Percentiles rank a stretch among this genome's conserved stretches.
Conservation (phyloP, 2,113 vertebrate genomes). For the Euleptes europaea region DNA sequence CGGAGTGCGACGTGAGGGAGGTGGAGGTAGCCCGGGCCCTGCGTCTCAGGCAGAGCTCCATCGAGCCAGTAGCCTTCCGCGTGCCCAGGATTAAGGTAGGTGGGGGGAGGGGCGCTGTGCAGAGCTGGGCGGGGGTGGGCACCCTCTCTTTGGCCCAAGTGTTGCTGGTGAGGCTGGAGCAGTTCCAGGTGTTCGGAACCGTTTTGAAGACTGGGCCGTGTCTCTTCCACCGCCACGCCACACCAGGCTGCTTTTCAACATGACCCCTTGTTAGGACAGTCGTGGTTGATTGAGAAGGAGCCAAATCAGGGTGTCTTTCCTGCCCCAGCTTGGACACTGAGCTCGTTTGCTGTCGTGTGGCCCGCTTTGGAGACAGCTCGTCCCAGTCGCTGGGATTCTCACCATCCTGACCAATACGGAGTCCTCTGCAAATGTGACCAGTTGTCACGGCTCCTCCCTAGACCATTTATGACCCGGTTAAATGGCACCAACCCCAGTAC, state of each 20-base stretch:
- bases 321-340: background rate
- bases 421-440: too few relatives aligned
- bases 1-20: slow-evolving; percentile 82
- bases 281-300: too few relatives aligned
- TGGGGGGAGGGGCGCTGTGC: too few relatives aligned
- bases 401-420: background rate
- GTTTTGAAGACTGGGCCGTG: too few relatives aligned
- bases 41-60: slow-evolving; percentile 82
- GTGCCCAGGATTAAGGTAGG: slow-evolving; percentile 90
- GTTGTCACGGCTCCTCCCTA: background rate
- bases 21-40: slow-evolving; percentile 89
- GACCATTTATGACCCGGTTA: too few relatives aligned
- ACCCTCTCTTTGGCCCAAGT: background rate
- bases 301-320: too few relatives aligned
- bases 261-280: too few relatives aligned
- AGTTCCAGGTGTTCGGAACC: too few relatives aligned
- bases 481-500: too few relatives aligned
- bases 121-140: fast-evolving
- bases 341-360: background rate
- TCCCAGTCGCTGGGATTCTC: background rate
- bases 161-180: fast-evolving
- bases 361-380: background rate
- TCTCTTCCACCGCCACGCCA: too few relatives aligned
- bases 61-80: slow-evolving; percentile 89
- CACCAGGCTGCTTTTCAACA: too few relatives aligned